phyloP scores from a whole-genome alignment of 1,140 invertebrate genomes.

The Lordiphosa mommai region DNA sequence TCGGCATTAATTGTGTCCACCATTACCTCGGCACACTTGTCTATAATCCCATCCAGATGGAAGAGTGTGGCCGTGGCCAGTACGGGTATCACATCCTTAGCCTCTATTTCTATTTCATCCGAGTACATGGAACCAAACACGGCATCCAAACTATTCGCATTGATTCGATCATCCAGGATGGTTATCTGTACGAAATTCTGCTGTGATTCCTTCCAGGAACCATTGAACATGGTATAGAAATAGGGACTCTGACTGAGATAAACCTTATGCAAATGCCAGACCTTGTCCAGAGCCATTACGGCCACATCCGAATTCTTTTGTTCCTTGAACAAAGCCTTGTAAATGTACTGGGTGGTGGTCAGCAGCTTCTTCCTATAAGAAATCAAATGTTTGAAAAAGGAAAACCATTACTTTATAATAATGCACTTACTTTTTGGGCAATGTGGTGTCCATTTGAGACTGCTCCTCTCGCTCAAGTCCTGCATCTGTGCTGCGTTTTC shows the following conservation, averaged over 20 bases:
- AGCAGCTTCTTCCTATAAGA: slow-evolving; percentile 84
- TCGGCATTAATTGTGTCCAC: slow-evolving; percentile 86
- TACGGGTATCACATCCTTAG: slow-evolving; percentile 85
- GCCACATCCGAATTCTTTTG: slow-evolving; percentile 89
- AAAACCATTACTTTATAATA: not conserved
- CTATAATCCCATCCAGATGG: slow-evolving; percentile 88
- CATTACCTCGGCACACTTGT: slow-evolving; percentile 89
- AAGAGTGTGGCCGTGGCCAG: slow-evolving; percentile 89
- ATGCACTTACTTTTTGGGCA: slow-evolving; percentile 65
- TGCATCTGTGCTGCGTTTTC: slow-evolving; percentile 64
- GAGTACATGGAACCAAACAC: slow-evolving; percentile 90
- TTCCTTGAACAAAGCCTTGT: slow-evolving; percentile 88
- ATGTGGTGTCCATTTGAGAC: slow-evolving; percentile 26
- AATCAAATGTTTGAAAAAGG: slow-evolving; percentile 15
- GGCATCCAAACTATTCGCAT: slow-evolving; percentile 84
- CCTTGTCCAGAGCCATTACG: slow-evolving; percentile 85
- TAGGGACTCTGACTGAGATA: slow-evolving; percentile 91
- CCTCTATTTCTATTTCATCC: slow-evolving; percentile 88
- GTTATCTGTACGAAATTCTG: slow-evolving; percentile 86
- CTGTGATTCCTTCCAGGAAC: slow-evolving; percentile 88
- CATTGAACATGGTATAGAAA: slow-evolving; percentile 92
- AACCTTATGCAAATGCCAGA: slow-evolving; percentile 89
- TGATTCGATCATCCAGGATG: slow-evolving; percentile 88
- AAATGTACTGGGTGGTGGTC: slow-evolving; percentile 89
- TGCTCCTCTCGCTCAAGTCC: slow-evolving; percentile 35